Conservation (phyloP, 2,113 vertebrate species). For the Misgurnus anguillicaudatus region DNA sequence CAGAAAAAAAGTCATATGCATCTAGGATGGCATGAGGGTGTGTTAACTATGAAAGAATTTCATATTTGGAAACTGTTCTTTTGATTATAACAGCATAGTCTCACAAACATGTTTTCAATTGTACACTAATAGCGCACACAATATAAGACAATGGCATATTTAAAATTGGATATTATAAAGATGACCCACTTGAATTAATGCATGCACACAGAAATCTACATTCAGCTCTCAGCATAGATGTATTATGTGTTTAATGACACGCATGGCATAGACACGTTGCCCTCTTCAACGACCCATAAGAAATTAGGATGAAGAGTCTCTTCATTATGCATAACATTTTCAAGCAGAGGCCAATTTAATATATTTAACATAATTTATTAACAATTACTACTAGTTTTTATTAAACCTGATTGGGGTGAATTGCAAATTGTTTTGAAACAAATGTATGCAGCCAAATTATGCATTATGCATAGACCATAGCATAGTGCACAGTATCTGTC, state of each 20-base stretch:
- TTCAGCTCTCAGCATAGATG: constrained; percentile 7
- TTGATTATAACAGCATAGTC: no score
- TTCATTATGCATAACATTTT: constrained; percentile 33
- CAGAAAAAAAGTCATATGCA: no score
- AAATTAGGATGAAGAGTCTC: constrained; percentile 32
- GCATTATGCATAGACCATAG: no score
- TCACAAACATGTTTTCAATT: no score
- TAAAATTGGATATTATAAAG: neutral
- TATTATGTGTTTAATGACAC: constrained; percentile 25
- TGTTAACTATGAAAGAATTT: no score
- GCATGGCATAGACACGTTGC: constrained; percentile 13
- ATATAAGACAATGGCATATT: neutral
- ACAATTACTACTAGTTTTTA: constrained; percentile 1
- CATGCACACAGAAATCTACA: constrained; percentile 7
- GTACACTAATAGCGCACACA: neutral
- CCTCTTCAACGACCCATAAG: constrained; percentile 15
- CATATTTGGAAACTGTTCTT: no score
- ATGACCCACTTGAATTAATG: constrained; percentile 33
- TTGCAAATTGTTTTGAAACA: neutral
- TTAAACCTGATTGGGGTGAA: neutral
- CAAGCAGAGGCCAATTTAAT: constrained; percentile 21
- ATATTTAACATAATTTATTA: constrained; percentile 21
- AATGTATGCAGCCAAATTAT: neutral
- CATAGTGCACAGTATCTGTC: neutral
- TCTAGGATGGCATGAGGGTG: no score